These are phyloP conservation scores for Amphipoea oculea DNA, from an alignment of 2,888 invertebrate genomes.

Conservation along the genomic window DNA sequence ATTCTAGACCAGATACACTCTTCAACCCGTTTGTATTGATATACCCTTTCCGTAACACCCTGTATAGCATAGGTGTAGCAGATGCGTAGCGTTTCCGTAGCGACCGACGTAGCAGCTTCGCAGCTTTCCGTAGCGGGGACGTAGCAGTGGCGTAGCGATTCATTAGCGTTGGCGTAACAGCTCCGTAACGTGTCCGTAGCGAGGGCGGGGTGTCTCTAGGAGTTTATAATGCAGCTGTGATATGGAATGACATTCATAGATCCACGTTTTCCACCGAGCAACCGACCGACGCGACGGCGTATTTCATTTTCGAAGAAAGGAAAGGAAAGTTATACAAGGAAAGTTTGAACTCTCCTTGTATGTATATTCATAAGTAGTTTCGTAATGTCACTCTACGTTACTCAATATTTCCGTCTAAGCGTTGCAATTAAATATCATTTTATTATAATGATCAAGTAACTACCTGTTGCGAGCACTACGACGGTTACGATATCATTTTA, in stretches of 20 bases:
- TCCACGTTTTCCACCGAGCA: not conserved
- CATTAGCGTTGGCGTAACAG: not conserved
- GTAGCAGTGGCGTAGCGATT: not conserved
- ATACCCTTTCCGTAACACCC: no score
- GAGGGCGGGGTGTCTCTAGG: not conserved
- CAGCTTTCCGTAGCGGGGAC: not conserved
- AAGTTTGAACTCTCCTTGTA: not conserved
- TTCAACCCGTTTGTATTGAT: no score
- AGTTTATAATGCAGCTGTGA: not conserved
- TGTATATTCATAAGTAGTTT: not conserved
- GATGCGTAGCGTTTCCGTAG: not conserved
- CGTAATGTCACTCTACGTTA: not conserved
- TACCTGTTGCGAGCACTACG: constrained; percentile 58
- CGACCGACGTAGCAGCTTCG: not conserved
- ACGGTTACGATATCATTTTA: constrained; percentile 67
- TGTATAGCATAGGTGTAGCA: not conserved
- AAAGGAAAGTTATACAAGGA: no score
- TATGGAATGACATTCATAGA: not conserved
- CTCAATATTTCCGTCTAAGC: constrained; percentile 12
- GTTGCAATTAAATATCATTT: constrained; percentile 40
- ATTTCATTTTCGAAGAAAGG: not conserved
- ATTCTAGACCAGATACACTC: no score
- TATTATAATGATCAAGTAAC: constrained; percentile 35
- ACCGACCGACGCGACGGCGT: not conserved
- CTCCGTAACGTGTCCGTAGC: not conserved